Evolutionary conservation across 2,797 vertebrate species (phyloP), one percentile per base, ranked within the genome.

Genomic region (Margarornis squamiger): DNA sequence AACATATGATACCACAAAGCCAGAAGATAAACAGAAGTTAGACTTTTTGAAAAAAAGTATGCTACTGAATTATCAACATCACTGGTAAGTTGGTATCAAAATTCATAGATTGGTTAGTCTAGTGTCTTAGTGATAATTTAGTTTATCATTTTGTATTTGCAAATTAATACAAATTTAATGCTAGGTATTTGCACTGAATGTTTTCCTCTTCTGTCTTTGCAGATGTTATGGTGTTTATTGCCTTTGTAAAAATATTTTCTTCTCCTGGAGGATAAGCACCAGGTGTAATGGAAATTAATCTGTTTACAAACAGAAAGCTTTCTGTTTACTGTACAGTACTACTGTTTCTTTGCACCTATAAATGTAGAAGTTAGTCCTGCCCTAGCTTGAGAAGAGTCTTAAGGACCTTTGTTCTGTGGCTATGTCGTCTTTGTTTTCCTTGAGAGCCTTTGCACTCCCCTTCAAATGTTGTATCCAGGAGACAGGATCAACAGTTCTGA

Each of bases 41-140:
- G 98, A 99, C 82, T 99, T 99, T 87, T 96, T 99, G 91, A 99
- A 99, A 97, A 99, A 99, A 94, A 99, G 98, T 88, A 99, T 99
- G 99, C 95, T 99, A 7, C 97, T 99, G 87, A 99, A 99, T 98
- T 99, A 99, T 93, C 99, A 99, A 59, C 99, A 99, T 96, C 99
- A 99, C 91, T 99, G 99, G 99, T 99, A 96, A 97, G 99, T 76
- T 85, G 51, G 9, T 71, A 55, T 20, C 23, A 45, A 26, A 87
- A 49, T 66, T 81, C 10, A 14, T 34, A n/a, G 29, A 27, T 55
- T 68, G 41, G 4, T 58, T 89, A 62, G 22, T 46, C 23, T 73
- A 45, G 14, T 51, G 8, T 51, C 6, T 54, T 49, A 10, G 6
- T 84, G 61, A 51, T 76, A 30, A 34, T 84, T 72, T 51, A 49